Percentiles rank a stretch among this genome's conserved stretches.
Evolutionary conservation across 2,797 vertebrate species (phyloP).

Genomic region (Lutjanus campechanus): DNA sequence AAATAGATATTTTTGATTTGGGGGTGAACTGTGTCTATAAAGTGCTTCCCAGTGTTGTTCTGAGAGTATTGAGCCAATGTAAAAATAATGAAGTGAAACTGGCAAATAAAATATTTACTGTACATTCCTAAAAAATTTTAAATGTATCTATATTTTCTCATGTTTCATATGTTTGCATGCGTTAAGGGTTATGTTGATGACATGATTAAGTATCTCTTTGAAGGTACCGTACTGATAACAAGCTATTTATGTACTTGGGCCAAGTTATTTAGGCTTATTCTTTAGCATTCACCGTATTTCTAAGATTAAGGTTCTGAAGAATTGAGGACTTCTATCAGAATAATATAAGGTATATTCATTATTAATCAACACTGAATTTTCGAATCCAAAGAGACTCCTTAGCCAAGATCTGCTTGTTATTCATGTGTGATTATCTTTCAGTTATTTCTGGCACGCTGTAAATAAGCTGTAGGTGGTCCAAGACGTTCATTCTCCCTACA

Average conservation of each 20-base stretch:
- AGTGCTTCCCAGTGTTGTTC: background rate
- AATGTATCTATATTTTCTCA: background rate
- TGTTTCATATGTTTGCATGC: background rate
- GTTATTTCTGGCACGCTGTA: conserved; percentile 61
- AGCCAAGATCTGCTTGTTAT: conserved; percentile 42
- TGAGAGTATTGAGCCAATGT: background rate
- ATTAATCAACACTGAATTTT: conserved; percentile 48
- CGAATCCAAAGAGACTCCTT: conserved; percentile 40
- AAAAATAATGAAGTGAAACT: background rate
- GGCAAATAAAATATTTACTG: background rate
- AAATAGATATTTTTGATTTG: too few relatives aligned
- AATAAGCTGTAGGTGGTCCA: conserved; percentile 51
- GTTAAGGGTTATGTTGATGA: background rate
- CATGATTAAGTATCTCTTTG: background rate
- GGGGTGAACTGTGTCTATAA: too few relatives aligned
- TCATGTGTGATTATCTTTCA: conserved; percentile 59
- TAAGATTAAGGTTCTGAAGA: conserved; percentile 2
- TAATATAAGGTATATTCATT: conserved; percentile 24
- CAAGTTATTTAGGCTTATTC: background rate
- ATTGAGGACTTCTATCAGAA: conserved; percentile 24
- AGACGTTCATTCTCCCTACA: background rate
- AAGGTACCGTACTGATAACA: background rate
- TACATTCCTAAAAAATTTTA: background rate
- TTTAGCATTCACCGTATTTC: background rate
- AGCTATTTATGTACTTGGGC: background rate